Conservation (phyloP, 2,113 vertebrate species). For the Halcyon senegalensis region DNA sequence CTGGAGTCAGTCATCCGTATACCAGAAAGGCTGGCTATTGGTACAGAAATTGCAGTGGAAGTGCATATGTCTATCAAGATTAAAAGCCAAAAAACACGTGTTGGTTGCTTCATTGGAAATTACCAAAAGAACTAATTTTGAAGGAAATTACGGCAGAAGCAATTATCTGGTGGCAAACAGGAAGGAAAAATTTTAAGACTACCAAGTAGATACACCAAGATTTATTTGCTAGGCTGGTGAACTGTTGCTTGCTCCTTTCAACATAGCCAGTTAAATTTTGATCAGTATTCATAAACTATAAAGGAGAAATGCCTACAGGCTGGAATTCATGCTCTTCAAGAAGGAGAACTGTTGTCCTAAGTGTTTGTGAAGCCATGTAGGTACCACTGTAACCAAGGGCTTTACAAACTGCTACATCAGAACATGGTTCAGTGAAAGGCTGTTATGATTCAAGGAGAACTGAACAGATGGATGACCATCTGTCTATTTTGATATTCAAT, state of each 20-base stretch:
- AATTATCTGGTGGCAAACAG: background rate
- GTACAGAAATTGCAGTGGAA: background rate
- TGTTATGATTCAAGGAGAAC: background rate
- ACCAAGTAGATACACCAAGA: background rate
- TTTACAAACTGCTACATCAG: background rate
- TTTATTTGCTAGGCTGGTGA: background rate
- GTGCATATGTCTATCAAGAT: background rate
- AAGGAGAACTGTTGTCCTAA: background rate
- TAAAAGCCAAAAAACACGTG: background rate
- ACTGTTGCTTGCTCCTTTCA: fast-evolving
- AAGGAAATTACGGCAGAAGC: background rate
- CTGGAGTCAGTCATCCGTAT: background rate
- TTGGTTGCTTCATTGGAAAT: background rate
- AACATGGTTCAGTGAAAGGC: fast-evolving
- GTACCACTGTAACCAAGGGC: background rate
- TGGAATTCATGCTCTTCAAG: background rate
- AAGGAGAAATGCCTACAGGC: background rate
- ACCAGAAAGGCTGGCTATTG: background rate
- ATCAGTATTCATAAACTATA: background rate
- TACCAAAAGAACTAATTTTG: background rate
- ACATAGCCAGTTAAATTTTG: background rate
- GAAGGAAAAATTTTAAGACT: background rate
- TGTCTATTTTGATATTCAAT: background rate
- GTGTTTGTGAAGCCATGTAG: background rate
- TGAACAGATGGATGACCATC: too few species aligned